Conservation (phyloP, 2,113 vertebrate genomes). For the Periophthalmus modestus region DNA sequence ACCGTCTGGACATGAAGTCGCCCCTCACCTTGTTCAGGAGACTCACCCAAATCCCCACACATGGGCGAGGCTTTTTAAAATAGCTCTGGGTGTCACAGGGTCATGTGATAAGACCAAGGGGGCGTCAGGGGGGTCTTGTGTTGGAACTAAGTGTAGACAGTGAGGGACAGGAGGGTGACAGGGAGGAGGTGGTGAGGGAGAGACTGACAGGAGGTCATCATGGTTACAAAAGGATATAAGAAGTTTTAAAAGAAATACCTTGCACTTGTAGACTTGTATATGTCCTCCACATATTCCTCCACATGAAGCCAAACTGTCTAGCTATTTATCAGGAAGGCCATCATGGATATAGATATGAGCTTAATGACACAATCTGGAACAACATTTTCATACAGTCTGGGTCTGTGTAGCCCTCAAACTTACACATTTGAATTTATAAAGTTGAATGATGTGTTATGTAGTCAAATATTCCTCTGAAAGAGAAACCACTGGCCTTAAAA, state of each 20-base stretch:
- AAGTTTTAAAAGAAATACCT: background rate
- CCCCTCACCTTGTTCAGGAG: slow-evolving; percentile 48
- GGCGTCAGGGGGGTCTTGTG: slow-evolving; percentile 6
- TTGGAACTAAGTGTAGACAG: slow-evolving; percentile 33
- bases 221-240: background rate
- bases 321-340: too few species aligned
- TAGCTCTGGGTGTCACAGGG: slow-evolving; percentile 51
- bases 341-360: too few species aligned
- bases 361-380: too few species aligned
- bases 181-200: background rate
- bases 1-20: slow-evolving; percentile 60
- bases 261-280: background rate
- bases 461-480: background rate
- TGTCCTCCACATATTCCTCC: too few species aligned
- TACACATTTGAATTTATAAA: background rate
- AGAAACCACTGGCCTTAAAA: background rate
- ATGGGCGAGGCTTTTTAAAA: slow-evolving; percentile 46
- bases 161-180: slow-evolving; percentile 7
- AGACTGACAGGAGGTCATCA: background rate
- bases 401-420: background rate
- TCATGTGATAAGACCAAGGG: slow-evolving; percentile 32
- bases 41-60: slow-evolving; percentile 41
- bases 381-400: too few species aligned
- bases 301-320: too few species aligned
- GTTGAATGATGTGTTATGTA: background rate